Percentiles rank a stretch among this genome's conserved stretches.
These are phyloP conservation scores for Cryptus viduatorius DNA, from an alignment of 2,888 invertebrate genomes.

Conservation along the genomic window DNA sequence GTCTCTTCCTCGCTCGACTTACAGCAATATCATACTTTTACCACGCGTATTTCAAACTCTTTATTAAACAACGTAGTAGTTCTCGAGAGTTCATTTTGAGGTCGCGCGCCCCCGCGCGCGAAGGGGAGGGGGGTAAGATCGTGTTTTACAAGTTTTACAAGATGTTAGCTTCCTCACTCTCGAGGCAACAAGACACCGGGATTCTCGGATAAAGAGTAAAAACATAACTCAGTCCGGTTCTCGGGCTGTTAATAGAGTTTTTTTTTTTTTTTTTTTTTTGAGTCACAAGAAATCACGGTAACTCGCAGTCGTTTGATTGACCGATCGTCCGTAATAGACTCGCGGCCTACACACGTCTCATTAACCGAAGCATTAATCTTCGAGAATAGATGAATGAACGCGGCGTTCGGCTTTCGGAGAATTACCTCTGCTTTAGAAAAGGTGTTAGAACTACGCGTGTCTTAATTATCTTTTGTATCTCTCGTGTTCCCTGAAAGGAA, in stretches of 20 bases:
- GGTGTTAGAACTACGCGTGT: constrained; percentile 15
- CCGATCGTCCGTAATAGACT: constrained; percentile 1
- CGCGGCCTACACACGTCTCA: neutral
- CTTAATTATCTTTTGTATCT: constrained; percentile 2
- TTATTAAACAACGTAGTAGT: constrained; percentile 60
- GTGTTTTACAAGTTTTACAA: constrained; percentile 59
- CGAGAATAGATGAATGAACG: constrained; percentile 25
- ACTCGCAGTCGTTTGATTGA: constrained; percentile 8
- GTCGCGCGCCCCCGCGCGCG: neutral
- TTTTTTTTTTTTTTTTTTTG: constrained; percentile 3
- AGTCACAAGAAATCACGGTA: neutral
- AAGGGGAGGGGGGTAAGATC: constrained; percentile 8
- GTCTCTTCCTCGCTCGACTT: constrained; percentile 26
- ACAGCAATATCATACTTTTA: constrained; percentile 62
- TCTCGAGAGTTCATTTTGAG: constrained; percentile 55
- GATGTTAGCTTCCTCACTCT: constrained; percentile 24
- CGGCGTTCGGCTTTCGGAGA: neutral
- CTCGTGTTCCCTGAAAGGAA: neutral
- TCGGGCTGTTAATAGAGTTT: neutral
- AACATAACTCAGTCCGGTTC: neutral
- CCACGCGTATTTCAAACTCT: constrained; percentile 62
- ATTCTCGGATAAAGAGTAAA: neutral
- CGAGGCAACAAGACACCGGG: neutral
- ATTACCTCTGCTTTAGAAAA: neutral
- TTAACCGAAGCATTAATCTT: constrained; percentile 38